A percentile compares a stretch with the other conserved stretches of the same genome.
Conservation (phyloP, 1,140 invertebrate genomes). For the Drosophila ironensis region DNA sequence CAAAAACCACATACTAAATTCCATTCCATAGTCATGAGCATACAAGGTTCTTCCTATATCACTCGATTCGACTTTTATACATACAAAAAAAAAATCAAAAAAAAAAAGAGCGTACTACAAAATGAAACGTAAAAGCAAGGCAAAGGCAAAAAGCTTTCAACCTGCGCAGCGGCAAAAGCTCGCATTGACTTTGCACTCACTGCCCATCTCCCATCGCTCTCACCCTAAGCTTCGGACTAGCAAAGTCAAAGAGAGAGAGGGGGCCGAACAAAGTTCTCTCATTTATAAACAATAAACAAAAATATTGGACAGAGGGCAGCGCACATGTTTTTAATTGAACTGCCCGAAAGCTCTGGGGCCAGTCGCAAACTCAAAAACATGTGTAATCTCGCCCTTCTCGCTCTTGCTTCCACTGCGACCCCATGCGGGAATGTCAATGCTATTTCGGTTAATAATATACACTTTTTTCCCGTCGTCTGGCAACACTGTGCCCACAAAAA, state of each 20-base stretch:
- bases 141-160: constrained; percentile 47
- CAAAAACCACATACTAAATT: constrained; percentile 71
- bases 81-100: constrained; percentile 24
- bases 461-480: constrained; percentile 19
- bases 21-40: constrained; percentile 77
- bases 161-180: constrained; percentile 57
- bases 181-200: constrained; percentile 40
- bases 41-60: constrained; percentile 81
- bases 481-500: constrained; percentile 26
- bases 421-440: constrained; percentile 25
- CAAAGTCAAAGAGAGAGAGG: constrained; percentile 32
- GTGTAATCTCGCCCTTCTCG: constrained; percentile 25
- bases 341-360: constrained; percentile 37
- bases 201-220: not conserved
- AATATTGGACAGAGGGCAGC: constrained; percentile 60
- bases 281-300: constrained; percentile 81
- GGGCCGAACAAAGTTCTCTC: constrained; percentile 48
- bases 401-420: not conserved
- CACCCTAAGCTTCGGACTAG: constrained; percentile 6
- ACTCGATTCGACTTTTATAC: constrained; percentile 41
- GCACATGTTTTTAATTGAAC: constrained; percentile 78
- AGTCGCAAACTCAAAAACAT: constrained; percentile 44
- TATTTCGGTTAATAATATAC: constrained; percentile 20
- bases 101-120: constrained; percentile 34
- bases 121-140: constrained; percentile 17